phyloP scores from a whole-genome alignment of 2,797 vertebrate species.

The Ptychadena robeensis region DNA sequence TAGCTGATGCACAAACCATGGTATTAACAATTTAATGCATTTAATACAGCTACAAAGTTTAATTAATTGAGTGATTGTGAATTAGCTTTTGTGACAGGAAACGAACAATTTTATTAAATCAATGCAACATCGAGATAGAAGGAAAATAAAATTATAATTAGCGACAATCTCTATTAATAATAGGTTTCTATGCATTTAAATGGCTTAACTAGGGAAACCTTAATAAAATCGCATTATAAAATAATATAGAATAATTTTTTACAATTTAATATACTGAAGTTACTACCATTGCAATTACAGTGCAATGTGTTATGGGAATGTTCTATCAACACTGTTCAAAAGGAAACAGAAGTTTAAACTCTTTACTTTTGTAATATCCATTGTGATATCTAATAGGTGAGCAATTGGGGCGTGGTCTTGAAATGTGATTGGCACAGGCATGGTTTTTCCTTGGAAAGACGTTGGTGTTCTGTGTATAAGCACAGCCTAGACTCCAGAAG shows the following conservation, averaged over 20 bases:
- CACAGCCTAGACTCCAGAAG: no score
- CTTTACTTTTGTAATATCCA: neutral
- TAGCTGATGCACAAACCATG: neutral
- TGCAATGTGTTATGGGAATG: no score
- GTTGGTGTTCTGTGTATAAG: no score
- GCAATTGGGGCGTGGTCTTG: no score
- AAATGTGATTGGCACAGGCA: no score
- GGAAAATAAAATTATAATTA: conserved; percentile 1
- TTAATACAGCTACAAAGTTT: neutral
- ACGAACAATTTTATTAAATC: conserved; percentile 9
- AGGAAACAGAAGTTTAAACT: no score
- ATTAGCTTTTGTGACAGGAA: neutral
- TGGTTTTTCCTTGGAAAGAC: no score
- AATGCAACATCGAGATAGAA: neutral
- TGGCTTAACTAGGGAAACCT: neutral
- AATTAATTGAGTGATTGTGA: neutral
- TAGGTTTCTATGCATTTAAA: neutral
- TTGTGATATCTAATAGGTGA: no score
- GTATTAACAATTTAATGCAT: conserved; percentile 1
- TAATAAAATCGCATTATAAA: neutral
- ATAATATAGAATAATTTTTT: neutral
- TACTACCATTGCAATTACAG: neutral
- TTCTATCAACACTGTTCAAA: neutral
- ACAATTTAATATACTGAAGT: neutral
- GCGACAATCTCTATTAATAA: neutral